Evolutionary conservation across 2,888 invertebrate species (phyloP).

Genomic region (Machimus rusticus): DNA sequence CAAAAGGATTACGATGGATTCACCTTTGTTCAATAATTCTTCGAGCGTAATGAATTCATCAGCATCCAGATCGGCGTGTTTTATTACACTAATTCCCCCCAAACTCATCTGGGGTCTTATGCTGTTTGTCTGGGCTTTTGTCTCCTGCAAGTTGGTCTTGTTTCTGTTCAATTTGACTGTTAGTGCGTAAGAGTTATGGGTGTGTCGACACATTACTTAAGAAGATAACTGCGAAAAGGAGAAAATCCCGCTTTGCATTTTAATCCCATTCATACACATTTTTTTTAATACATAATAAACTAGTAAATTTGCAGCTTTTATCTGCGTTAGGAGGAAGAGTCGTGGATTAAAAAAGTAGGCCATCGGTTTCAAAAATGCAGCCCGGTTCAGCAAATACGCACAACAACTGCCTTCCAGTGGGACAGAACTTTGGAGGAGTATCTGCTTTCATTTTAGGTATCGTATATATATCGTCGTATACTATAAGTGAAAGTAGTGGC

Average conservation of each 20-base stretch:
- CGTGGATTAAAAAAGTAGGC: background rate
- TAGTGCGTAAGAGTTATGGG: background rate
- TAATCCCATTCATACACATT: background rate
- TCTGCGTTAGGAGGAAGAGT: background rate
- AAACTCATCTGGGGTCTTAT: background rate
- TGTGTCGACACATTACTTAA: background rate
- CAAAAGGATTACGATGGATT: conserved; percentile 37
- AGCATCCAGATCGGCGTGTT: background rate
- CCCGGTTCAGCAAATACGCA: too few species aligned
- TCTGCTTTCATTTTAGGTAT: too few species aligned
- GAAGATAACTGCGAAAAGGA: background rate
- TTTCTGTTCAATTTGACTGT: background rate
- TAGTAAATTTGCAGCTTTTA: background rate
- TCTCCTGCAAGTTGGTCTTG: background rate
- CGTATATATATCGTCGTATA: too few species aligned
- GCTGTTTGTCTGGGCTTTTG: background rate
- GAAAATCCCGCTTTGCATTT: background rate
- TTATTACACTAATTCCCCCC: background rate
- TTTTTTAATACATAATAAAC: background rate
- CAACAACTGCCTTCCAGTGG: background rate
- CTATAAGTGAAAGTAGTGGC: too few species aligned
- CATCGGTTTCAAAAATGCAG: background rate
- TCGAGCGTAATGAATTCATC: conserved; percentile 36
- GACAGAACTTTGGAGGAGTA: too few species aligned
- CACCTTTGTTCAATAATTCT: conserved; percentile 37